A percentile compares a stretch with the other conserved stretches of the same genome.
Evolutionary conservation across 2,797 vertebrate genomes (phyloP).

Genomic region (Ataeniobius toweri): DNA sequence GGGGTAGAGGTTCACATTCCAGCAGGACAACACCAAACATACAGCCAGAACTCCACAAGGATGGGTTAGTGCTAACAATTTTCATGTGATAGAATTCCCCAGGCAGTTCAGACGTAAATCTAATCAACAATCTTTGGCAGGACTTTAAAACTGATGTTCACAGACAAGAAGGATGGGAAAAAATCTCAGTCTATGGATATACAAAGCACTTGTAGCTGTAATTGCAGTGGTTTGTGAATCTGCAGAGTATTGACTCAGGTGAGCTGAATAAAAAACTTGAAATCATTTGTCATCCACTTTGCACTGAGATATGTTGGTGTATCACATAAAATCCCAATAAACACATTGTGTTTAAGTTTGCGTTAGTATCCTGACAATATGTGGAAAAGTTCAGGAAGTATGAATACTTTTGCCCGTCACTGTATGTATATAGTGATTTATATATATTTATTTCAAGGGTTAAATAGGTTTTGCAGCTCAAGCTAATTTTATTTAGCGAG

Average conservation of each 20-base stretch:
- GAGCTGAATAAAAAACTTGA: background rate
- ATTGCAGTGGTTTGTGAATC: background rate
- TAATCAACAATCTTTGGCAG: slow-evolving; percentile 1
- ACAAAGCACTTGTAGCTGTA: background rate
- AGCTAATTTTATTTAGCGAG: background rate
- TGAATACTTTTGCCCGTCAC: background rate
- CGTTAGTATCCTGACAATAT: background rate
- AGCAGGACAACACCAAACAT: background rate
- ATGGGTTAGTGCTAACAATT: background rate
- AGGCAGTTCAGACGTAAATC: background rate
- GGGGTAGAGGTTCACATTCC: background rate
- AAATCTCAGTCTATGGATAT: background rate
- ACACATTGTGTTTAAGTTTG: background rate
- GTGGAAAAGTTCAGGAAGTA: background rate
- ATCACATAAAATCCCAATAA: background rate
- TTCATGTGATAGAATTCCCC: slow-evolving; percentile 2
- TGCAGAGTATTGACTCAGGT: background rate
- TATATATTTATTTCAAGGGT: background rate
- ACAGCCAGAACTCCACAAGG: background rate
- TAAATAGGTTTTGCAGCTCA: background rate
- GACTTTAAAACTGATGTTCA: background rate
- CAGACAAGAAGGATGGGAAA: background rate
- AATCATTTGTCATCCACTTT: background rate
- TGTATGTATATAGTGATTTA: background rate
- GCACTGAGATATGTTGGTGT: background rate